These are phyloP conservation scores for Anolis sagrei DNA, from an alignment of 2,113 vertebrate genomes.

Conservation along the genomic window DNA sequence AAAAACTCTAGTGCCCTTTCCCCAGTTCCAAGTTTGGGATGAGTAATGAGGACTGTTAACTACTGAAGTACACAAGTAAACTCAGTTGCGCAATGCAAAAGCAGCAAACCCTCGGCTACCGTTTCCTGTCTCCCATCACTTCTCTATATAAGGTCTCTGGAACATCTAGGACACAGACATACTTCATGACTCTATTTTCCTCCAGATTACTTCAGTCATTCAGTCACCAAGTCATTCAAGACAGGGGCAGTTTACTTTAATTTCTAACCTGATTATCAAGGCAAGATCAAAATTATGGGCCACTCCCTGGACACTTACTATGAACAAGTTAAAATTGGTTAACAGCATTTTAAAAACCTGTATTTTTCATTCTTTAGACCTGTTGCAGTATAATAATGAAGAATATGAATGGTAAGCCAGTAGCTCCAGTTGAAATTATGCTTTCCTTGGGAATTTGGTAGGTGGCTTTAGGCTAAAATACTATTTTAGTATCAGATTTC, in stretches of 20 bases:
- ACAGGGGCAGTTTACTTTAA: not conserved
- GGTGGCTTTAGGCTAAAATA: not conserved
- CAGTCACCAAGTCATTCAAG: not conserved
- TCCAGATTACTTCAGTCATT: not conserved
- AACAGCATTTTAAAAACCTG: not conserved
- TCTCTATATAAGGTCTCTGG: not conserved
- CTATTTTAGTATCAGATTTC: not conserved
- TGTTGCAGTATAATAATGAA: not conserved
- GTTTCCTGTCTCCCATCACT: not conserved
- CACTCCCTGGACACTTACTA: not conserved
- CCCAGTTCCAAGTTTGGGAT: not conserved
- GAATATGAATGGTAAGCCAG: not conserved
- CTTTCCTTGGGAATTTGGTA: not conserved
- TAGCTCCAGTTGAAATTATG: not conserved
- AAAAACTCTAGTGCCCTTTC: not conserved
- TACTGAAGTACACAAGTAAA: not conserved
- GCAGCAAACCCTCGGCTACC: not conserved
- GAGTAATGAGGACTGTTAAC: not conserved
- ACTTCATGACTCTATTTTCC: not conserved
- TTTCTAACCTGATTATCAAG: not conserved
- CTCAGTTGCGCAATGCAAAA: not conserved
- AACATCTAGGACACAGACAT: not conserved
- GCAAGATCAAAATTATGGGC: not conserved
- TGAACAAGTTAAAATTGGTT: not conserved
- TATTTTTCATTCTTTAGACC: not conserved